These are phyloP conservation scores for Cancer borealis DNA, from an alignment of 2,888 invertebrate genomes.

Conservation along the genomic window DNA sequence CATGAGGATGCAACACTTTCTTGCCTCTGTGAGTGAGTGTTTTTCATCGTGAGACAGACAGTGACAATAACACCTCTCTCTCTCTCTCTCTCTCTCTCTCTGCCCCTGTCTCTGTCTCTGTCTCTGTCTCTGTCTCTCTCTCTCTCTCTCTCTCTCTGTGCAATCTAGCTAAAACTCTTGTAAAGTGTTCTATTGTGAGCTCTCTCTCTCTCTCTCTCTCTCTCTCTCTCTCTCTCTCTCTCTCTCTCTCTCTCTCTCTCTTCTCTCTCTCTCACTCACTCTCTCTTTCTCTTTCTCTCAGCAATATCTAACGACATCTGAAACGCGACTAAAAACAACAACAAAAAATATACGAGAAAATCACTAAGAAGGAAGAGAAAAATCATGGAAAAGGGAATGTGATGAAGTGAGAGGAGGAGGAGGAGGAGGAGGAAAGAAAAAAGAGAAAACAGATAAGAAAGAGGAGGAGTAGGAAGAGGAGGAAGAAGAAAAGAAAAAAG, in stretches of 20 bases:
- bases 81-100: not conserved
- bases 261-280: no score
- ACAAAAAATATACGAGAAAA: not conserved
- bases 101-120: not conserved
- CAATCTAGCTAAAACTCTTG: conserved; percentile 12
- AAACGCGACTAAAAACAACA: not conserved
- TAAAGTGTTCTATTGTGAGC: conserved; percentile 8
- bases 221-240: no score
- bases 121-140: not conserved
- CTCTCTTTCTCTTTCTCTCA: no score
- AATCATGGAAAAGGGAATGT: not conserved
- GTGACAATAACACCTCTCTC: not conserved
- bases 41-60: no score
- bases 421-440: not conserved
- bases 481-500: not conserved
- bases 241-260: no score
- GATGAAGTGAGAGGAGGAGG: not conserved
- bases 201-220: not conserved
- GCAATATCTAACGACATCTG: not conserved
- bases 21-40: not conserved
- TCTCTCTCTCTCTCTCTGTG: not conserved
- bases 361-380: not conserved
- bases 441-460: not conserved
- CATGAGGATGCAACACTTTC: not conserved
- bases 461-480: not conserved